A percentile compares a stretch with the other conserved stretches of the same genome.
Evolutionary conservation across 2,888 invertebrate species (phyloP).

Genomic region (Pseudococcus viburni): DNA sequence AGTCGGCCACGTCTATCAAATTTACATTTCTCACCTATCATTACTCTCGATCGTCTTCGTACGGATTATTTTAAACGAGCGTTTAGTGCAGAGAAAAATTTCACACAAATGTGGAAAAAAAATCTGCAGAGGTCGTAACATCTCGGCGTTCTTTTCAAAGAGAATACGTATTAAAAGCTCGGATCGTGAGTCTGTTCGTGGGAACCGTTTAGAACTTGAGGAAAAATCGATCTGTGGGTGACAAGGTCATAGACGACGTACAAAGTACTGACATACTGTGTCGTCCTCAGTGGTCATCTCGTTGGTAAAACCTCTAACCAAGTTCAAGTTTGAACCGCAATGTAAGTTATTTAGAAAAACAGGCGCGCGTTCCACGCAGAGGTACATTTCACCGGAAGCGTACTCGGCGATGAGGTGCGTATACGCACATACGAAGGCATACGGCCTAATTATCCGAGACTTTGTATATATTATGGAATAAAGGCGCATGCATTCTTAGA

Average conservation of each 20-base stretch:
- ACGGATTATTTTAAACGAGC: conserved; percentile 22
- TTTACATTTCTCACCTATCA: conserved; percentile 55
- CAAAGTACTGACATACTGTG: not conserved
- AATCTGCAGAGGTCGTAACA: conserved; percentile 15
- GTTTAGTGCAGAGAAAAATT: not conserved
- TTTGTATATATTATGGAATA: not conserved
- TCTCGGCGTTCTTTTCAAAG: not conserved
- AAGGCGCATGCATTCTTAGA: not conserved
- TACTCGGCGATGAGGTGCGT: not conserved
- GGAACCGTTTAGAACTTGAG: conserved; percentile 17
- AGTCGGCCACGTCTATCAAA: conserved; percentile 24
- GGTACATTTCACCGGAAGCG: conserved; percentile 2
- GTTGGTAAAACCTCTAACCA: not conserved
- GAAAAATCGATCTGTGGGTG: conserved; percentile 5
- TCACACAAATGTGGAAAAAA: conserved; percentile 47
- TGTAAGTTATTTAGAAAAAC: not conserved
- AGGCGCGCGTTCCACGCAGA: not conserved
- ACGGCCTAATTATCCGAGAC: conserved; percentile 6
- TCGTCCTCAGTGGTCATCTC: not conserved
- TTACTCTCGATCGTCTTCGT: not conserved
- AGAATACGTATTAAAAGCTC: conserved; percentile 9
- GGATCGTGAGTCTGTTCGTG: conserved; percentile 29
- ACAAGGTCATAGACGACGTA: not conserved
- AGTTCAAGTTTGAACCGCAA: conserved; percentile 35
- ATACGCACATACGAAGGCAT: not conserved